A percentile compares a stretch with the other conserved stretches of the same genome.
Conservation (phyloP, 2,113 vertebrate genomes). For the Sinocyclocheilus anshuiensis region DNA sequence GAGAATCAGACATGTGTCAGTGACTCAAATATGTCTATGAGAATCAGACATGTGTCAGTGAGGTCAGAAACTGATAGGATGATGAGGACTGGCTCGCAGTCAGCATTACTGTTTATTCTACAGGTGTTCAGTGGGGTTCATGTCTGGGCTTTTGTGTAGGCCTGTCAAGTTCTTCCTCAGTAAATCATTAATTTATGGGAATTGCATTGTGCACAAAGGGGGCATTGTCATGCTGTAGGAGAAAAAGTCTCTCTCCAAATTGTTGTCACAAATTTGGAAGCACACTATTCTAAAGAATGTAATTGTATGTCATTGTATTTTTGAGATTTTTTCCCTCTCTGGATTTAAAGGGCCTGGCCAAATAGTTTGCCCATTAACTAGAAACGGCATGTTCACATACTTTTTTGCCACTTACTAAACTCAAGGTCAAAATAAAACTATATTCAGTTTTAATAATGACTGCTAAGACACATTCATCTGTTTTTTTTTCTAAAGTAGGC, state of each 20-base stretch:
- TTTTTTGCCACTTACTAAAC: not conserved
- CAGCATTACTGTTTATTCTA: not conserved
- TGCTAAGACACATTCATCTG: not conserved
- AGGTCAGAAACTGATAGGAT: not conserved
- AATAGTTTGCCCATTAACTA: constrained; percentile 3
- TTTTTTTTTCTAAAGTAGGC: constrained; percentile 3
- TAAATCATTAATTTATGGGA: not conserved
- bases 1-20: not conserved
- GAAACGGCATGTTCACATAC: not conserved
- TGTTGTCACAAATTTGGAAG: not conserved
- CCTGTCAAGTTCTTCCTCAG: not conserved
- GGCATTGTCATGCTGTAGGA: not conserved
- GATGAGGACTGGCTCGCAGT: not conserved
- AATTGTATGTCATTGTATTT: not conserved
- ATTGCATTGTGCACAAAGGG: not conserved
- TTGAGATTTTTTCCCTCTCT: not conserved
- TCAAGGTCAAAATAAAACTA: constrained; percentile 2
- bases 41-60: not conserved
- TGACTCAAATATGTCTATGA: not conserved
- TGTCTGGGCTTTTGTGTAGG: not conserved
- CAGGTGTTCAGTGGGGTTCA: not conserved
- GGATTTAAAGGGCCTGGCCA: not conserved
- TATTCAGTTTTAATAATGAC: not conserved
- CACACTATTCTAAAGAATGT: not conserved
- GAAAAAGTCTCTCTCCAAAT: not conserved